Base-by-base conservation (phyloP, 2,797 vertebrate species). In the Phataginus tetradactyla region DNA sequence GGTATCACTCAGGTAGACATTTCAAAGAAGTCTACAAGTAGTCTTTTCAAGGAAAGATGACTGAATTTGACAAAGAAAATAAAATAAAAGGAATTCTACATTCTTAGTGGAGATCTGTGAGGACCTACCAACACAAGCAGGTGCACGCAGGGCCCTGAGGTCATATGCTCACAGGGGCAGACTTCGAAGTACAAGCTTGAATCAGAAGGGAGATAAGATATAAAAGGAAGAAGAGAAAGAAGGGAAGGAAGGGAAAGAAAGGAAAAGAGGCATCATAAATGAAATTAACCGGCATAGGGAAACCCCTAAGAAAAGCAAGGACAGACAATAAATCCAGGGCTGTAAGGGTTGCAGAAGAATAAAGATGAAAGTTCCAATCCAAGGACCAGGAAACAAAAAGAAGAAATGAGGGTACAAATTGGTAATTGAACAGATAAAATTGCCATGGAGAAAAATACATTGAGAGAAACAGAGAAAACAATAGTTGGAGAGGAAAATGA, bases 401-500 rank as follows among this genome's bases (percentile, higher is more conserved):
- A 92, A 81, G 37, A 91, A 96, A 83, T 79, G 49, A 74, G 69
- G 55, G 57, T 77, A 77, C 57, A 95, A 49, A 95, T 71, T 90
- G 45, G 37, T 18, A 72, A 79, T 11, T 66, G 39, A 80, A 45
- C 85, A 59, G 53, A 84, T 85, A 55, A 92, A 95, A 72, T 45
- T 89, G 90, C 85, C 74, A 12, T 27, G 21, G 53, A 86, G 88
- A 95, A 63, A 95, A 94, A 93, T 39, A 11, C 23, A 68, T 18
- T 87, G 84, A 86, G 20, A 75, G 25, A 78, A 86, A 72, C 29
- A 86, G 42, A 94, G 51, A 64, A 91, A 92, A 94, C 86, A 95
- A 91, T 55, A 91, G 34, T 61, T 81, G 83, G 78, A 57, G 42
- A 84, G 66, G 88, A 89, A 96, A 92, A 93, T 93, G 89, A 92